phyloP scores from a whole-genome alignment of 2,888 invertebrate species.

The Eurytoma californica region DNA sequence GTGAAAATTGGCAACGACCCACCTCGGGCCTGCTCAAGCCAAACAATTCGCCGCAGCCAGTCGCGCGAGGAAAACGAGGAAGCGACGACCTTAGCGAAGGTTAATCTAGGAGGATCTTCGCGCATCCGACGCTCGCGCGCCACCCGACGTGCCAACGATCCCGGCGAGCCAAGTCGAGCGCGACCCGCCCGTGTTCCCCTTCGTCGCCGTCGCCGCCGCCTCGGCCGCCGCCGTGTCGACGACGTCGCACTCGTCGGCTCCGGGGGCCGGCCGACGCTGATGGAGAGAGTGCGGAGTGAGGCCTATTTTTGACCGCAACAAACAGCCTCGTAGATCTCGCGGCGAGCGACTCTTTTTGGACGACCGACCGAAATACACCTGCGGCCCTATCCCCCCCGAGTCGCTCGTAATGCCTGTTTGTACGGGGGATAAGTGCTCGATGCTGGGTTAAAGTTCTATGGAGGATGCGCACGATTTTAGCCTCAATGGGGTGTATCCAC shows the following conservation, averaged over 20 bases:
- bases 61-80: conserved; percentile 31
- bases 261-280: conserved; percentile 68
- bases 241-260: conserved; percentile 50
- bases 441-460: background rate
- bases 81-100: conserved; percentile 58
- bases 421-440: conserved; percentile 59
- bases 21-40: background rate
- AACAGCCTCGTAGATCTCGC: conserved; percentile 70
- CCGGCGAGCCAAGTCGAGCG: conserved; percentile 6
- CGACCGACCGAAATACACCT: conserved; percentile 61
- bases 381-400: background rate
- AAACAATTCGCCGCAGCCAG: conserved; percentile 5
- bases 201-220: conserved; percentile 8
- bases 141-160: conserved; percentile 52
- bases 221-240: conserved; percentile 53
- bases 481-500: conserved; percentile 47
- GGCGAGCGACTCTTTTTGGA: conserved; percentile 64
- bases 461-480: background rate
- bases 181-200: conserved; percentile 7
- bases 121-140: conserved; percentile 52
- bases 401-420: conserved; percentile 55
- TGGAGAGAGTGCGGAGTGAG: conserved; percentile 72
- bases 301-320: conserved; percentile 71
- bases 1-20: conserved; percentile 30
- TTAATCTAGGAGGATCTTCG: conserved; percentile 65